Evolutionary conservation across 2,888 invertebrate species (phyloP).

Genomic region (Temnothorax ravouxi): DNA sequence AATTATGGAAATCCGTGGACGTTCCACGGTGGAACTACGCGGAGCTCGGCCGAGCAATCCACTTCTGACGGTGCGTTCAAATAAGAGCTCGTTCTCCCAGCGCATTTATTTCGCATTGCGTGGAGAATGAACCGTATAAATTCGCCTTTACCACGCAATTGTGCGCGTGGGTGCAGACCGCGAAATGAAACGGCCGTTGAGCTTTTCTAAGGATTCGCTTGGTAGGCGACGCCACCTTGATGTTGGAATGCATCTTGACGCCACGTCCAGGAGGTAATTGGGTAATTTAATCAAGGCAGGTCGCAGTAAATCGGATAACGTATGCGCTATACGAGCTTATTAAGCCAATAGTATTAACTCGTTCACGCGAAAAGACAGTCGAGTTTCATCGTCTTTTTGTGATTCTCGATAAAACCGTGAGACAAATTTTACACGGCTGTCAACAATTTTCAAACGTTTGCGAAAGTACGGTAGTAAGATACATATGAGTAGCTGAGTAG

Average conservation of each 20-base stretch:
- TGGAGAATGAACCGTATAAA: conserved; percentile 37
- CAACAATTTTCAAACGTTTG: background rate
- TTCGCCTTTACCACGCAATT: conserved; percentile 36
- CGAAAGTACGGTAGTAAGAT: background rate
- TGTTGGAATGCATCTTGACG: conserved; percentile 26
- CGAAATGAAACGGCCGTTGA: conserved; percentile 40
- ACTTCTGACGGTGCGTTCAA: background rate
- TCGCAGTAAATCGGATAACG: background rate
- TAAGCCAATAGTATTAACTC: conserved; percentile 36
- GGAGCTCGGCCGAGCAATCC: background rate
- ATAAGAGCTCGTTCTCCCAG: background rate
- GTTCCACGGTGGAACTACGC: background rate
- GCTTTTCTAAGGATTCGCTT: conserved; percentile 38
- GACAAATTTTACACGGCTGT: background rate
- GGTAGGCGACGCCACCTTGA: conserved; percentile 49
- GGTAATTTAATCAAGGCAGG: conserved; percentile 42
- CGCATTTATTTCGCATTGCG: conserved; percentile 13
- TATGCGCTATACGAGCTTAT: conserved; percentile 3
- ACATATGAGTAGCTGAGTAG: too few species aligned
- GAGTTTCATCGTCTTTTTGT: background rate
- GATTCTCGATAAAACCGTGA: background rate
- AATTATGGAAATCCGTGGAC: background rate
- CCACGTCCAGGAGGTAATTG: conserved; percentile 17
- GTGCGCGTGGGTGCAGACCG: conserved; percentile 40
- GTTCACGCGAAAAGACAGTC: conserved; percentile 26